Conservation (phyloP, 2,113 vertebrate species). For the Gymnorhina tibicen region DNA sequence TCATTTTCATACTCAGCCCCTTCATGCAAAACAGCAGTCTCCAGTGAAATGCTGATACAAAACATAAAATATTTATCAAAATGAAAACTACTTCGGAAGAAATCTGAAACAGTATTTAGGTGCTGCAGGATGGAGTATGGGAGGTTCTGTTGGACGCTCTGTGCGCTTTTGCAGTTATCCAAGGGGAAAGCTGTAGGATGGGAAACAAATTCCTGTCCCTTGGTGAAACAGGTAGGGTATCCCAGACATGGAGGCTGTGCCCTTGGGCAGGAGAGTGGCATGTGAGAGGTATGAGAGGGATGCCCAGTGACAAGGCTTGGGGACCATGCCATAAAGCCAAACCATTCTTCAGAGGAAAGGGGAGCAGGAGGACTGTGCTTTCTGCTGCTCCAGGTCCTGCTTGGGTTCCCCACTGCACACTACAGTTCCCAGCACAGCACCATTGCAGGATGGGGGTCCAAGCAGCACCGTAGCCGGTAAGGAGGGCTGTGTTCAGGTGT, state of each 20-base stretch:
- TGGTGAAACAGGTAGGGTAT: neutral
- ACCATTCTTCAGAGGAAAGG: neutral
- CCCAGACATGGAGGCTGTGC: neutral
- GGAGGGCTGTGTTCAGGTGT: neutral
- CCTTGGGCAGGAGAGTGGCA: accelerated
- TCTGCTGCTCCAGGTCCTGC: neutral
- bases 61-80: neutral
- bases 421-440: neutral
- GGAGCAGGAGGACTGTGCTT: neutral
- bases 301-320: neutral
- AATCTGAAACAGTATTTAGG: neutral
- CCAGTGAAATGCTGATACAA: neutral
- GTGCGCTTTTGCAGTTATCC: neutral
- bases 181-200: neutral
- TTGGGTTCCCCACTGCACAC: neutral
- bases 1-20: neutral
- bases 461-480: neutral
- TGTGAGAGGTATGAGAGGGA: neutral
- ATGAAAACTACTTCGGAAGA: neutral
- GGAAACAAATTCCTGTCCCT: neutral
- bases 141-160: neutral
- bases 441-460: neutral
- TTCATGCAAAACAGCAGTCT: neutral
- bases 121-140: neutral
- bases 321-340: neutral